Base-by-base conservation (phyloP, 1,140 invertebrate genomes). In the Mycetomoellerius zeteki region DNA sequence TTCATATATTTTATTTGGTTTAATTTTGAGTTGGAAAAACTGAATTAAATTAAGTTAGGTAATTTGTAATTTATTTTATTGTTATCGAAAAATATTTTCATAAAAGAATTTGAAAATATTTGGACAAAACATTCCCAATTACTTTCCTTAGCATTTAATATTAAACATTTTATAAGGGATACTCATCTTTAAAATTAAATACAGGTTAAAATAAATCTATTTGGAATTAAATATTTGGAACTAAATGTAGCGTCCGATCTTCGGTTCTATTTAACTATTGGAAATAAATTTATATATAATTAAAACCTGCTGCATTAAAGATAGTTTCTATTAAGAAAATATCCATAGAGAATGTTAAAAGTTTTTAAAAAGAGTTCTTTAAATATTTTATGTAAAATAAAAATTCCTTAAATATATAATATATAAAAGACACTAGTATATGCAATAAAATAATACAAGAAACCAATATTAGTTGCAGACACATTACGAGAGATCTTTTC, bases 401-500 rank as follows among this genome's bases (percentile, higher is more conserved):
- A 80, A 21, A 24, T 37, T 24, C 2, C 2, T 19, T 50, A 50
- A 24, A 43, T 43, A 1, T n/a, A 43, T 47, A 69, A 37, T 19
- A 56, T 3, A 14, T 21, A 24, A 5, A 56, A 24, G 19, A 56
- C 16, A 43, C 0, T 10, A 8, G 6, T 1, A n/a, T 33, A 50
- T 52, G 5, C 2, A 37, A 81, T 43, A 3, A 47, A 50, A 60
- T 19, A 27, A n/a, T 19, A 1, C 24, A 24, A 50, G 0, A 24
- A 69, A 27, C 50, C 50, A n/a, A 43, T 78, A 54, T 78, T 85
- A 81, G 76, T 78, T 67, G 12, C 24, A 72, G 50, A 21, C 24
- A 58, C 33, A 86, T 54, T 67, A 60, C 81, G 71, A 69, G 81
- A 73, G 77, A 90, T 86, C 87, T 90, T 64, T 78, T 90, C 84